These are phyloP conservation scores for Dinothrombium tinctorium DNA, from an alignment of 1,140 invertebrate genomes.

Conservation along the genomic window DNA sequence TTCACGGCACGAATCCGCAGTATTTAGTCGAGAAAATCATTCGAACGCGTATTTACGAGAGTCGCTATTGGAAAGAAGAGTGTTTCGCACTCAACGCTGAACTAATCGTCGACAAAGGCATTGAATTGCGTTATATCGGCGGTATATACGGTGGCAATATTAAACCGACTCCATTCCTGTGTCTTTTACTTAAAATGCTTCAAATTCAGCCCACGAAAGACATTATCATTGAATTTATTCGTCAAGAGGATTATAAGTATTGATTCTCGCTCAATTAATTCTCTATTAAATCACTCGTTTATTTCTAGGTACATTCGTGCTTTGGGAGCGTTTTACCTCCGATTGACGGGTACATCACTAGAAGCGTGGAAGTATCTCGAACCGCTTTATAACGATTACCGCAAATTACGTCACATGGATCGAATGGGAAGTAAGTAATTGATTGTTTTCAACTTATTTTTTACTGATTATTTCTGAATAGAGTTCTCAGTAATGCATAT, in stretches of 20 bases:
- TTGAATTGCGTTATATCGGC: slow-evolving; percentile 76
- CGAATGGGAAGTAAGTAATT: slow-evolving; percentile 40
- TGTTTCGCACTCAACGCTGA: slow-evolving; percentile 96
- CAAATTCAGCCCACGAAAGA: slow-evolving; percentile 99
- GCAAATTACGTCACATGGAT: slow-evolving; percentile 75
- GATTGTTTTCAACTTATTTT: too few species aligned
- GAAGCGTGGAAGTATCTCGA: slow-evolving; percentile 98
- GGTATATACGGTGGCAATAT: slow-evolving; percentile 93
- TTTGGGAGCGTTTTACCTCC: slow-evolving; percentile 84
- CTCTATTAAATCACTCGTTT: slow-evolving; percentile 2
- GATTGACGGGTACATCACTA: slow-evolving; percentile 70
- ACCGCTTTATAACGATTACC: slow-evolving; percentile 87
- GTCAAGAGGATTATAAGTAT: slow-evolving; percentile 95
- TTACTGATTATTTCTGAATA: too few species aligned
- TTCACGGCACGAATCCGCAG: slow-evolving; percentile 96
- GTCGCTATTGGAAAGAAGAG: slow-evolving; percentile 99
- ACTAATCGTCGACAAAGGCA: slow-evolving; percentile 89
- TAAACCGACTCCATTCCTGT: slow-evolving; percentile 91
- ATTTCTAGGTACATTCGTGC: slow-evolving; percentile 54
- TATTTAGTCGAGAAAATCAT: slow-evolving; percentile 90
- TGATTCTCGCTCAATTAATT: slow-evolving; percentile 8
- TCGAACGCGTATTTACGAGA: slow-evolving; percentile 88
- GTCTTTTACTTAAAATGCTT: slow-evolving; percentile 89
- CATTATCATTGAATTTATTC: slow-evolving; percentile 96
- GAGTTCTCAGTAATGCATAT: slow-evolving; percentile 74